phyloP scores from a whole-genome alignment of 2,888 invertebrate genomes.

The Dilophus febrilis region DNA sequence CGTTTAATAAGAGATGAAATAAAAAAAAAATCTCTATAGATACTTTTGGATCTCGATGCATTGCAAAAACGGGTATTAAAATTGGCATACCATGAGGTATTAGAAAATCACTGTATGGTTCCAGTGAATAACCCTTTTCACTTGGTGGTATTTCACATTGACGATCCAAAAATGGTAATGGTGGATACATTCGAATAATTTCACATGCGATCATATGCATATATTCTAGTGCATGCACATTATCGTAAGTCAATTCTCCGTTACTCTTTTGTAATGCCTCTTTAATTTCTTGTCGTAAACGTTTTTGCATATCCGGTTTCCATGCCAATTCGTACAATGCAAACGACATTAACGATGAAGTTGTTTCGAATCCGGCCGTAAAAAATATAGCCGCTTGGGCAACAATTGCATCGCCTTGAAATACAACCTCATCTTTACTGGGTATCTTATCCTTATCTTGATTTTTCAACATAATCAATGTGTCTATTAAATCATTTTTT shows the following conservation, averaged over 20 bases:
- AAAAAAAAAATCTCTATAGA: no score
- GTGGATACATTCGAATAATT: slow-evolving; percentile 26
- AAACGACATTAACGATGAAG: slow-evolving; percentile 31
- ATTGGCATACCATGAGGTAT: slow-evolving; percentile 24
- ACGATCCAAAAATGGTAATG: slow-evolving; percentile 26
- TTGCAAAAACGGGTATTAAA: slow-evolving; percentile 21
- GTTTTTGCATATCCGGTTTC: slow-evolving; percentile 27
- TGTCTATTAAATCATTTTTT: slow-evolving; percentile 31
- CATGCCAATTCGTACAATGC: slow-evolving; percentile 29
- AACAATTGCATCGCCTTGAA: slow-evolving; percentile 19
- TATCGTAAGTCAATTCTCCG: slow-evolving; percentile 25
- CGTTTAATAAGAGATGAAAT: no score
- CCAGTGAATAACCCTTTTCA: slow-evolving; percentile 17
- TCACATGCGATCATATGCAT: slow-evolving; percentile 28
- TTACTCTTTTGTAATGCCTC: slow-evolving; percentile 20
- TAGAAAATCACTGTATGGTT: slow-evolving; percentile 18
- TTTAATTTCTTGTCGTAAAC: slow-evolving; percentile 29
- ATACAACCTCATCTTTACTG: slow-evolving; percentile 4
- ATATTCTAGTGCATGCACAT: slow-evolving; percentile 28
- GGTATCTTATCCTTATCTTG: background rate
- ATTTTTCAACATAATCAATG: slow-evolving; percentile 29
- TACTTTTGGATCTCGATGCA: slow-evolving; percentile 27
- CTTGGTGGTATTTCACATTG: slow-evolving; percentile 16
- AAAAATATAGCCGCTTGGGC: slow-evolving; percentile 27
- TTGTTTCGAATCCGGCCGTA: slow-evolving; percentile 27